phyloP scores from a whole-genome alignment of 2,888 invertebrate species.

The Ctenicera cuprea region DNA sequence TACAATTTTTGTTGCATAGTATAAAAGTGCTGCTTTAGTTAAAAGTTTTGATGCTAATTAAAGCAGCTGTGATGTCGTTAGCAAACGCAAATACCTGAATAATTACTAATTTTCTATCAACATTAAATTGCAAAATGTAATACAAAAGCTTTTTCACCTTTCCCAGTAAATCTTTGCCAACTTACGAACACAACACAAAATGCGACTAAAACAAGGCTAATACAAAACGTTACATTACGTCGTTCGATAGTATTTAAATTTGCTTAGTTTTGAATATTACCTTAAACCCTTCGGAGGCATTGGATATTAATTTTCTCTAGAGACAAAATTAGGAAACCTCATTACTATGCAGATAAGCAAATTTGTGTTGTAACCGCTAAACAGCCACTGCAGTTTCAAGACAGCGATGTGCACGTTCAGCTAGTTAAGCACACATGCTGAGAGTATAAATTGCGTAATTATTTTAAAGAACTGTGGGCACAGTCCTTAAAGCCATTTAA shows the following conservation, averaged over 20 bases:
- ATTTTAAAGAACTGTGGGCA: constrained; percentile 32
- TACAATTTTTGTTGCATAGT: too few species aligned
- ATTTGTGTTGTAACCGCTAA: constrained; percentile 45
- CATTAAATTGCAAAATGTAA: too few species aligned
- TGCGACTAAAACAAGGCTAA: too few species aligned
- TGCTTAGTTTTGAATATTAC: neutral
- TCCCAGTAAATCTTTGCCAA: too few species aligned
- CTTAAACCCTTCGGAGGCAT: neutral
- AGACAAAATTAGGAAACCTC: constrained; percentile 39
- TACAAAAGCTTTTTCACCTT: too few species aligned
- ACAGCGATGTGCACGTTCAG: constrained; percentile 28
- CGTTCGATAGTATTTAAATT: neutral
- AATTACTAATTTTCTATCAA: too few species aligned
- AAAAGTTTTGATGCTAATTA: too few species aligned
- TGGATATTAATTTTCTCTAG: constrained; percentile 27
- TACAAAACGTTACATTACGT: too few species aligned
- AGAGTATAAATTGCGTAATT: constrained; percentile 48
- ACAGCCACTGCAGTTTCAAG: constrained; percentile 31
- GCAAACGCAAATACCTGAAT: too few species aligned
- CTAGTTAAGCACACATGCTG: constrained; percentile 45
- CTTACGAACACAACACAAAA: too few species aligned
- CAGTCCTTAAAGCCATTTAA: neutral
- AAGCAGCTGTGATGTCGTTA: too few species aligned
- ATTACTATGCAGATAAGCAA: constrained; percentile 45
- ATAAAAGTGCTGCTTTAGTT: too few species aligned